Evolutionary conservation across 2,888 invertebrate species (phyloP).

Genomic region (Pyrgus malvae): DNA sequence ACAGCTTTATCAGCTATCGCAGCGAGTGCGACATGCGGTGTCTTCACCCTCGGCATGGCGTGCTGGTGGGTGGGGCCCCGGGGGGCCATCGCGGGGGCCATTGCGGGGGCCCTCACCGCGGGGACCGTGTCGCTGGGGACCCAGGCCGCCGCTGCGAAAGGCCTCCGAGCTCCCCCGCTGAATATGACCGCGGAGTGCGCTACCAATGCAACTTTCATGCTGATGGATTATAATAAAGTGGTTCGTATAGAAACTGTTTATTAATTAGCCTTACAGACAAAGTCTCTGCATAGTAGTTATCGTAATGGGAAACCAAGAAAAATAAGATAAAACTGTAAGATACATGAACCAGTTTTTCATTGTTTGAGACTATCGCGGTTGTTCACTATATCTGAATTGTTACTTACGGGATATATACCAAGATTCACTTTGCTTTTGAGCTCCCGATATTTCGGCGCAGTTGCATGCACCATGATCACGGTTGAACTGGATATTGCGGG

Average conservation of each 20-base stretch:
- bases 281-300: too few species aligned
- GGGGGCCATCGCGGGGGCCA: conserved; percentile 84
- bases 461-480: too few species aligned
- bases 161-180: conserved; percentile 76
- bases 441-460: too few species aligned
- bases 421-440: too few species aligned
- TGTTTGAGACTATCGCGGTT: too few species aligned
- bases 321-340: too few species aligned
- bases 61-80: conserved; percentile 89
- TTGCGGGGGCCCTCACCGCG: conserved; percentile 81
- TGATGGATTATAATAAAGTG: conserved; percentile 58
- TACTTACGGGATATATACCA: too few species aligned
- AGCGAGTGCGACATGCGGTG: conserved; percentile 90
- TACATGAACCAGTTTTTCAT: too few species aligned
- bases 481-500: too few species aligned
- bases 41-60: conserved; percentile 91
- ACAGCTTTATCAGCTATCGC: conserved; percentile 92
- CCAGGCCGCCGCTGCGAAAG: conserved; percentile 84
- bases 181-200: conserved; percentile 50
- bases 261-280: too few species aligned
- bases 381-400: too few species aligned
- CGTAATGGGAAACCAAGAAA: too few species aligned
- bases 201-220: conserved; percentile 47
- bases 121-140: conserved; percentile 86
- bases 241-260: conserved; percentile 32